Evolutionary conservation across 2,888 invertebrate species (phyloP).

Genomic region (Heliconius erato): DNA sequence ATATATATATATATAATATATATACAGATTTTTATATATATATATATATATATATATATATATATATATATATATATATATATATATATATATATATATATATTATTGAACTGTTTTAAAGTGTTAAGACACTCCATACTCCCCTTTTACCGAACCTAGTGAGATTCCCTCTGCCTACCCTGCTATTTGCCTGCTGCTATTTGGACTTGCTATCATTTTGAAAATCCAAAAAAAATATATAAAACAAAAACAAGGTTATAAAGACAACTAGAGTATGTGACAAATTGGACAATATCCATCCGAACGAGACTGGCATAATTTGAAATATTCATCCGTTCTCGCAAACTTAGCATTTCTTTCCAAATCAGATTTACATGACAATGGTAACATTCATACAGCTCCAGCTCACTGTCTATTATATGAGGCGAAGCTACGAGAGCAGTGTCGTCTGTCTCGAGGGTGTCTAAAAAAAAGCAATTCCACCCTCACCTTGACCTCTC

Average conservation of each 20-base stretch:
- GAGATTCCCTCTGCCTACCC: no score
- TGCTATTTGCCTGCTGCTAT: no score
- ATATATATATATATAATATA: no score
- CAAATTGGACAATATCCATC: slow-evolving; percentile 73
- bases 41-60: no score
- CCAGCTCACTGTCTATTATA: slow-evolving; percentile 22
- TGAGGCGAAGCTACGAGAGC: slow-evolving; percentile 62
- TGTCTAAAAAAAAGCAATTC: slow-evolving; percentile 56
- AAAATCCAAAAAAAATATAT: not conserved
- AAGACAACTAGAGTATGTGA: slow-evolving; percentile 61
- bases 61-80: no score
- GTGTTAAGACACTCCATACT: no score
- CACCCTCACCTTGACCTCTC: slow-evolving; percentile 53
- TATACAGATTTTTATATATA: no score
- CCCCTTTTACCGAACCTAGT: no score
- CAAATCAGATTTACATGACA: slow-evolving; percentile 83
- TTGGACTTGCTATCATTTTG: no score
- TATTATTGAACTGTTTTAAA: no score
- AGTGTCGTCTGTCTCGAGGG: slow-evolving; percentile 58
- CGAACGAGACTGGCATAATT: slow-evolving; percentile 68
- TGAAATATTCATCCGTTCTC: slow-evolving; percentile 79
- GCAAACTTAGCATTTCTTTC: slow-evolving; percentile 82
- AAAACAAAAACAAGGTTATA: slow-evolving; percentile 49
- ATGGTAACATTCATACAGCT: slow-evolving; percentile 69
- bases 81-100: no score